A percentile compares a stretch with the other conserved stretches of the same genome.
phyloP scores from a whole-genome alignment of 2,113 vertebrate genomes.

The Harpagus bidentatus region DNA sequence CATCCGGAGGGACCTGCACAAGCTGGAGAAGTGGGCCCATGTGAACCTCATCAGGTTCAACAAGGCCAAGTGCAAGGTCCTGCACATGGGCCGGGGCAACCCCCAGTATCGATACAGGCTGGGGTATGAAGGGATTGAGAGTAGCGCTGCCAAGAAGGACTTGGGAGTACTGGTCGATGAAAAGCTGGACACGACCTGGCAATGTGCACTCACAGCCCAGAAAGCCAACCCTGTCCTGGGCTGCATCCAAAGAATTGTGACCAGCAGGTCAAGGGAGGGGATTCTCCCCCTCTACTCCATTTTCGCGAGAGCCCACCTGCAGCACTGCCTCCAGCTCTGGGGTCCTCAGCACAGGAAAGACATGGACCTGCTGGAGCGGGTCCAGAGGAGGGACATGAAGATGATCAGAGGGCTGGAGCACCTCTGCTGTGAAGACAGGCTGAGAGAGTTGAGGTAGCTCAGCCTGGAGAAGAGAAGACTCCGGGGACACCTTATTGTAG shows the following conservation, averaged over 20 bases:
- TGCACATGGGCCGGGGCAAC: too few relatives aligned
- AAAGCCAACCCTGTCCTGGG: background rate
- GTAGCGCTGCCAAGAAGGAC: too few relatives aligned
- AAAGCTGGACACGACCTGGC: background rate
- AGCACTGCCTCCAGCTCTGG: background rate
- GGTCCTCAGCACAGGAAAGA: background rate
- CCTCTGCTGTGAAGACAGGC: too few relatives aligned
- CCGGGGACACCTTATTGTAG: too few relatives aligned
- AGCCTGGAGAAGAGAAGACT: too few relatives aligned
- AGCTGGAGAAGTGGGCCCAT: background rate
- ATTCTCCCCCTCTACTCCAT: background rate
- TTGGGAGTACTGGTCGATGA: too few relatives aligned
- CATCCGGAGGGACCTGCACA: background rate
- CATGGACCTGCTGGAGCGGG: fast-evolving
- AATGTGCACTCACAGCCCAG: background rate
- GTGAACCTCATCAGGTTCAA: background rate
- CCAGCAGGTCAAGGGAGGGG: background rate
- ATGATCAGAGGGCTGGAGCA: too few relatives aligned
- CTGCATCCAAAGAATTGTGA: background rate
- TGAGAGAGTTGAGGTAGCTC: too few relatives aligned
- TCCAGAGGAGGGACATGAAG: background rate
- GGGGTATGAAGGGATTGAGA: too few relatives aligned
- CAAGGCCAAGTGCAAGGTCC: too few relatives aligned
- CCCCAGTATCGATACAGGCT: too few relatives aligned
- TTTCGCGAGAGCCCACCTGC: background rate